These are phyloP conservation scores for Unio pictorum DNA, from an alignment of 2,888 invertebrate species.

Conservation along the genomic window DNA sequence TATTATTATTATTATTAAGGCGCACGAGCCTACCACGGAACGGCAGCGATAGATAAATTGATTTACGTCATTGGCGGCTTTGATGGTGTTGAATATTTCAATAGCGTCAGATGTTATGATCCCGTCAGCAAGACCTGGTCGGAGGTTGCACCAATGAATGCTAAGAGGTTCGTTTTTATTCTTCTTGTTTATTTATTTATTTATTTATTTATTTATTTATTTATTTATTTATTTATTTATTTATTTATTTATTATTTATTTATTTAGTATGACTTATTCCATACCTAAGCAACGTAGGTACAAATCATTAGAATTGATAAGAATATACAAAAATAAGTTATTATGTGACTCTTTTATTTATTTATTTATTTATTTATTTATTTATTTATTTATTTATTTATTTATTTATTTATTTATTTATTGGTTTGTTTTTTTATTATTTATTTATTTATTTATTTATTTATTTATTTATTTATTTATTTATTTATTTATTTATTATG, in stretches of 20 bases:
- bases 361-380: too few species aligned
- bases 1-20: constrained; percentile 72
- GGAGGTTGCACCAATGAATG: constrained; percentile 91
- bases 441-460: too few species aligned
- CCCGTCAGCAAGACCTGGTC: constrained; percentile 88
- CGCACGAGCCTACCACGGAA: constrained; percentile 94
- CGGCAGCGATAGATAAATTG: constrained; percentile 86
- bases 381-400: too few species aligned
- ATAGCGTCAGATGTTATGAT: constrained; percentile 89
- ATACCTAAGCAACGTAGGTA: too few species aligned
- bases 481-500: neutral
- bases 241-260: neutral
- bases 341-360: too few species aligned
- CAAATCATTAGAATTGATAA: too few species aligned
- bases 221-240: too few species aligned
- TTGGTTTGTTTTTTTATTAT: too few species aligned
- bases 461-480: neutral
- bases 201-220: neutral
- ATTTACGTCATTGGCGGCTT: constrained; percentile 95
- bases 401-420: too few species aligned
- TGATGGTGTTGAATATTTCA: constrained; percentile 90
- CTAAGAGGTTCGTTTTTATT: constrained; percentile 74
- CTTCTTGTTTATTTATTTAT: too few species aligned
- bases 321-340: too few species aligned
- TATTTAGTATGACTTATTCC: neutral